Evolutionary conservation across 2,888 invertebrate genomes (phyloP).

Genomic region (Protula sp.): DNA sequence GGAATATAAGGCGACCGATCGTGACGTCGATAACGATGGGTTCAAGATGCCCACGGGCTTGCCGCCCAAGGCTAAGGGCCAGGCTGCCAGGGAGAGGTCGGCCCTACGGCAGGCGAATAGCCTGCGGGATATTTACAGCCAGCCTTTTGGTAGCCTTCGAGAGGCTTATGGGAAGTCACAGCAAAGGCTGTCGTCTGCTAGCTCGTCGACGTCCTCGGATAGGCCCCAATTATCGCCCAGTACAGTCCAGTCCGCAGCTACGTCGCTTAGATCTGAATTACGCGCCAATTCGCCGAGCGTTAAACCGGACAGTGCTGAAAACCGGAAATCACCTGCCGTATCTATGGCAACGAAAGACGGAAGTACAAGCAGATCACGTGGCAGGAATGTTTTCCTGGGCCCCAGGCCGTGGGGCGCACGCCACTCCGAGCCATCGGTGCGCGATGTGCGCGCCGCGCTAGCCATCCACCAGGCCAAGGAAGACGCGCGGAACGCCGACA

Average conservation of each 20-base stretch:
- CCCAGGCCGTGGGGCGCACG: background rate
- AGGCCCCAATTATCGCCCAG: background rate
- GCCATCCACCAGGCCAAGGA: background rate
- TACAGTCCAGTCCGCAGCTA: background rate
- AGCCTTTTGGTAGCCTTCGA: background rate
- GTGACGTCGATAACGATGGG: too few species aligned
- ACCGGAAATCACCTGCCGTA: background rate
- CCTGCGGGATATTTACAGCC: background rate
- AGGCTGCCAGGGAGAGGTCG: background rate
- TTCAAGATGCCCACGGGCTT: too few species aligned
- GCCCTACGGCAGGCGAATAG: background rate
- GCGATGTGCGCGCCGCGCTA: background rate
- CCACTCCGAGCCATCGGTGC: background rate
- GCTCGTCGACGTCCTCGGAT: background rate
- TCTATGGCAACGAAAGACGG: background rate
- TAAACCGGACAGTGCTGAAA: background rate
- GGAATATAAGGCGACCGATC: background rate
- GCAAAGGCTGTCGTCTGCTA: too few species aligned
- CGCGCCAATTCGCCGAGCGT: too few species aligned
- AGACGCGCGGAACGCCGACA: background rate
- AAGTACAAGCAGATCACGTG: background rate
- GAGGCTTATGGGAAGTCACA: too few species aligned
- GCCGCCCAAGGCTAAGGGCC: too few species aligned
- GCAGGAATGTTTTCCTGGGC: background rate
- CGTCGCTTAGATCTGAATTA: background rate